A percentile compares a stretch with the other conserved stretches of the same genome.
These are phyloP conservation scores for Meriones unguiculatus DNA, from an alignment of 2,113 vertebrate species.

Conservation along the genomic window DNA sequence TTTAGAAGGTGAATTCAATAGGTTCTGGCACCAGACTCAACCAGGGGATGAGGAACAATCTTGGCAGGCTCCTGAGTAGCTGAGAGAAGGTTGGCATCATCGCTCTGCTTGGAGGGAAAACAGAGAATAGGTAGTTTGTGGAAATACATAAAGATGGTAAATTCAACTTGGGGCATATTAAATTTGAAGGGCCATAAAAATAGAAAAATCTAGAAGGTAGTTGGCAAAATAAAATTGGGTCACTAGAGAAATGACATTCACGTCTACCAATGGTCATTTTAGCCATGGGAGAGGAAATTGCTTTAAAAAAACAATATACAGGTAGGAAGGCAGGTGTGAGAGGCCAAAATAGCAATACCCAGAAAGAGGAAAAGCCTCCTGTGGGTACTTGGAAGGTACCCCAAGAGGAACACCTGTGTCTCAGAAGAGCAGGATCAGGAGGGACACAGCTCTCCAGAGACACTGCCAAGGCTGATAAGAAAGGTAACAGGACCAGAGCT, in stretches of 20 bases:
- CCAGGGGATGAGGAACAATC: not conserved
- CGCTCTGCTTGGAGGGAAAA: not conserved
- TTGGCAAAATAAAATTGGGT: not conserved
- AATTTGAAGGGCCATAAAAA: conserved; percentile 20
- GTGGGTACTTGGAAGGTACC: not conserved
- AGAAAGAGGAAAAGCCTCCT: conserved; percentile 4
- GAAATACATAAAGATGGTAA: conserved; percentile 1
- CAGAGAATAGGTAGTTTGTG: not conserved
- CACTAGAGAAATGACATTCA: not conserved
- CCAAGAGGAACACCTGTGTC: not conserved
- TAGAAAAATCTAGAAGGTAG: not conserved
- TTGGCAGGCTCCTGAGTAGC: not conserved
- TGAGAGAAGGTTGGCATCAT: not conserved
- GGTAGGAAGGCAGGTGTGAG: no score
- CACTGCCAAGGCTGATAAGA: conserved; percentile 58
- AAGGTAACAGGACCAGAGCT: not conserved
- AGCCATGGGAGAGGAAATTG: not conserved
- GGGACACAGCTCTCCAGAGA: conserved; percentile 27
- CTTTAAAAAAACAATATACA: not conserved
- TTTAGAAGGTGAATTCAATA: not conserved
- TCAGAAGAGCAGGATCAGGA: not conserved
- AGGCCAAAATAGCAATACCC: not conserved
- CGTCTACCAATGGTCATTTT: not conserved
- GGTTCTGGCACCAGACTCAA: not conserved
- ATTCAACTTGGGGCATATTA: not conserved